Conservation (phyloP, 1,140 invertebrate genomes). For the Cotesia vestalis region DNA sequence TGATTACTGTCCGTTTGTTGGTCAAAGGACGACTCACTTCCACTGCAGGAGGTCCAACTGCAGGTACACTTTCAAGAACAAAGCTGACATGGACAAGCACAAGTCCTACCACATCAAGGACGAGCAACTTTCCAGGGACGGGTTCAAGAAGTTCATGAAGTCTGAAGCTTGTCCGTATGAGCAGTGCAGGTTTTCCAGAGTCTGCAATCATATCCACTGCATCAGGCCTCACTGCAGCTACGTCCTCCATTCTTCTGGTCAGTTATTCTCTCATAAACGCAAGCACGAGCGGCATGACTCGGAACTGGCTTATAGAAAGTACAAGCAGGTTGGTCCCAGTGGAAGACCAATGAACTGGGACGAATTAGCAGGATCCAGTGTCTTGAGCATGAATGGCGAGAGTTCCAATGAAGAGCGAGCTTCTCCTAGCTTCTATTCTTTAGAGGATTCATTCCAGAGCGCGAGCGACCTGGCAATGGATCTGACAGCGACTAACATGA, state of each 20-base stretch:
- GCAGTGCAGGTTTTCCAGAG: slow-evolving; percentile 90
- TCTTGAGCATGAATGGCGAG: slow-evolving; percentile 63
- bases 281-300: slow-evolving; percentile 95
- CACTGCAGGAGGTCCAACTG: slow-evolving; percentile 91
- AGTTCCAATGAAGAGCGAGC: slow-evolving; percentile 65
- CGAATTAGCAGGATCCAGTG: slow-evolving; percentile 51
- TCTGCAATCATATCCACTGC: slow-evolving; percentile 98
- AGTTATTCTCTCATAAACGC: slow-evolving; percentile 96
- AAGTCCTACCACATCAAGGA: slow-evolving; percentile 99
- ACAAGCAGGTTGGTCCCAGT: slow-evolving; percentile 70
- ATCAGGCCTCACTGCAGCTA: slow-evolving; percentile 95
- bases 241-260: slow-evolving; percentile 94
- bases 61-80: slow-evolving; percentile 97
- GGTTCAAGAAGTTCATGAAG: slow-evolving; percentile 99
- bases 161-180: slow-evolving; percentile 92
- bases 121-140: slow-evolving; percentile 92
- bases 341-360: slow-evolving; percentile 50
- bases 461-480: slow-evolving; percentile 63
- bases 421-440: slow-evolving; percentile 62
- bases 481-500: slow-evolving; percentile 55
- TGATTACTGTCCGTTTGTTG: slow-evolving; percentile 87
- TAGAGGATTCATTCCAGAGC: slow-evolving; percentile 64
- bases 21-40: slow-evolving; percentile 97
- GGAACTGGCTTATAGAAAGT: slow-evolving; percentile 83
- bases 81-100: slow-evolving; percentile 99